Percentiles rank a stretch among this genome's conserved stretches.
Conservation (phyloP, 1,140 invertebrate genomes). For the Drosophila obscura region DNA sequence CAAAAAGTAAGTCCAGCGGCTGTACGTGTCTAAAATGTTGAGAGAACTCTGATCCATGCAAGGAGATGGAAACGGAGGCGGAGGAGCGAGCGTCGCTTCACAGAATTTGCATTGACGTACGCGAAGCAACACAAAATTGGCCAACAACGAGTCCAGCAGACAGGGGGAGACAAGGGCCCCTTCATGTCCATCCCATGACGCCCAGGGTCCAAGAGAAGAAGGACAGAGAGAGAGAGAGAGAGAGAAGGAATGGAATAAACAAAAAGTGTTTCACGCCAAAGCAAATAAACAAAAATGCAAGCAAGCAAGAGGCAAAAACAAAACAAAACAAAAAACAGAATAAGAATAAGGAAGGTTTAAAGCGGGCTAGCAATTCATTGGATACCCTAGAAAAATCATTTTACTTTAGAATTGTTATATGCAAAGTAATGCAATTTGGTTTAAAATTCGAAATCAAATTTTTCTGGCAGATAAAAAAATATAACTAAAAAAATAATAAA, state of each 20-base stretch:
- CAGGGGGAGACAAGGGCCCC: constrained; percentile 20
- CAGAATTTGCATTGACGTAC: constrained; percentile 66
- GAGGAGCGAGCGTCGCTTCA: constrained; percentile 13
- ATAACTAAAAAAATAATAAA: too few species aligned
- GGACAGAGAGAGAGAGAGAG: constrained; percentile 31
- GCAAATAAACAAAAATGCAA: constrained; percentile 63
- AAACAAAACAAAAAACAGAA: constrained; percentile 39
- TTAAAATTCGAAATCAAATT: neutral
- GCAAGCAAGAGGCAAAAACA: constrained; percentile 25
- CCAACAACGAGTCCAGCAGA: constrained; percentile 34
- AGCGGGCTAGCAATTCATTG: too few species aligned
- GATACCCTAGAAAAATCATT: neutral
- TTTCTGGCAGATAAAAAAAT: neutral
- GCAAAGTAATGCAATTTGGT: neutral
- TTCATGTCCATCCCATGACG: constrained; percentile 40
- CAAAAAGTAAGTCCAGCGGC: constrained; percentile 50
- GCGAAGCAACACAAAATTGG: constrained; percentile 27
- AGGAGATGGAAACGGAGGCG: neutral
- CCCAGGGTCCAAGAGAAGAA: constrained; percentile 10
- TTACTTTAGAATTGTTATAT: constrained; percentile 1
- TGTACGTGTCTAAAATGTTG: constrained; percentile 72
- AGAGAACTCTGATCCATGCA: constrained; percentile 40
- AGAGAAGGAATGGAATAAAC: constrained; percentile 45
- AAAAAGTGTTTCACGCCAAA: constrained; percentile 75
- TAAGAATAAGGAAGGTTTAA: neutral